phyloP scores from a whole-genome alignment of 2,888 invertebrate genomes.

The Eupithecia exiguata region DNA sequence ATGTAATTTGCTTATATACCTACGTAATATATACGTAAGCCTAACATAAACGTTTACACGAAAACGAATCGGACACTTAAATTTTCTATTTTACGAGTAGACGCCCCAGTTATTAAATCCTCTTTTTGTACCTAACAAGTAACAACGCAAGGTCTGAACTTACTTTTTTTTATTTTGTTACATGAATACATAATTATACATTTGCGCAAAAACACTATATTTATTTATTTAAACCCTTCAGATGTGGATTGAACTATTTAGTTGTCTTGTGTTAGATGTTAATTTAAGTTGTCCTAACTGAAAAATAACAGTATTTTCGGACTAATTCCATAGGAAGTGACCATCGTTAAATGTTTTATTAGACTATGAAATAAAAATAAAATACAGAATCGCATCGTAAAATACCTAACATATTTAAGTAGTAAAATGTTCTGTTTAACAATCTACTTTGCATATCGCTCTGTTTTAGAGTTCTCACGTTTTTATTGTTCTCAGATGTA shows the following conservation, averaged over 20 bases:
- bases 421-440: constrained; percentile 55
- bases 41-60: too few species aligned
- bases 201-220: neutral
- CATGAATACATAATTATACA: neutral
- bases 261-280: neutral
- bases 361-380: constrained; percentile 44
- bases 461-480: constrained; percentile 53
- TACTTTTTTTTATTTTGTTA: neutral
- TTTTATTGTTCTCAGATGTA: constrained; percentile 48
- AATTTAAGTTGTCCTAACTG: neutral
- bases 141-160: neutral
- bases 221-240: too few species aligned
- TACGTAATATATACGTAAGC: too few species aligned
- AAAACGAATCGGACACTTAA: too few species aligned
- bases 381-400: constrained; percentile 52
- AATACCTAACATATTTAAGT: constrained; percentile 42
- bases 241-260: neutral
- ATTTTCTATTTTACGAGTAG: too few species aligned
- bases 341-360: constrained; percentile 37
- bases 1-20: too few species aligned
- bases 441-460: constrained; percentile 57
- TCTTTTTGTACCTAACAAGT: neutral
- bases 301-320: constrained; percentile 20
- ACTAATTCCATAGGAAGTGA: constrained; percentile 35
- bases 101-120: neutral